These are phyloP conservation scores for Mycteria americana DNA, from an alignment of 2,797 vertebrate genomes.

Conservation along the genomic window DNA sequence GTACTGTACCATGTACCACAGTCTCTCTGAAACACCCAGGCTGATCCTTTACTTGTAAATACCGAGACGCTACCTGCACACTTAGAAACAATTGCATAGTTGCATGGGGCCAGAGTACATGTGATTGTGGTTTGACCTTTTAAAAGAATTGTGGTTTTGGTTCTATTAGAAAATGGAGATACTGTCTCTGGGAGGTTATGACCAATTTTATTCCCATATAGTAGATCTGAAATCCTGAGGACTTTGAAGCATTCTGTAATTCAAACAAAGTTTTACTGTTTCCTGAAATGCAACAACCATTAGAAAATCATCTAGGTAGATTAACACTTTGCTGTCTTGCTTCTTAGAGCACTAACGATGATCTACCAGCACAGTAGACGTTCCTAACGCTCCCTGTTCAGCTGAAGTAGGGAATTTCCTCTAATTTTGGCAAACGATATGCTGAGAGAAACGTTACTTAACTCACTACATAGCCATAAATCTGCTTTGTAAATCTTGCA, in stretches of 20 bases:
- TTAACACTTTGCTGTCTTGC: background rate
- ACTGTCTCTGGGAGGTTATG: background rate
- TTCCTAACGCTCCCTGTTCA: background rate
- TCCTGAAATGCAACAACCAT: background rate
- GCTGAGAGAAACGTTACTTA: constrained; percentile 14
- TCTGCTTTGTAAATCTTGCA: constrained; percentile 44
- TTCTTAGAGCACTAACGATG: background rate
- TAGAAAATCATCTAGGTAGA: background rate
- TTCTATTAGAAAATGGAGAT: background rate
- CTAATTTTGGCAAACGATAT: constrained; percentile 19
- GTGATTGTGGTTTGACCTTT: background rate
- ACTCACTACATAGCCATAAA: constrained; percentile 2
- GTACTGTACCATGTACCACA: background rate
- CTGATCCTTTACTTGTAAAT: background rate
- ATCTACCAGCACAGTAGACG: background rate
- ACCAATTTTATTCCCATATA: background rate
- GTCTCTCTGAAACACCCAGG: background rate
- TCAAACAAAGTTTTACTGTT: constrained; percentile 6
- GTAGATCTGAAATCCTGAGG: background rate
- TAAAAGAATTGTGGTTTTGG: background rate
- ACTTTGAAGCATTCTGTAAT: background rate
- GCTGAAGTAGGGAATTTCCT: background rate
- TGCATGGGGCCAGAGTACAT: background rate
- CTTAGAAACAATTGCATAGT: background rate
- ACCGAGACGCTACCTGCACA: background rate